Base-by-base conservation (phyloP, 1,140 invertebrate genomes). In the Rhynchophorus ferrugineus region DNA sequence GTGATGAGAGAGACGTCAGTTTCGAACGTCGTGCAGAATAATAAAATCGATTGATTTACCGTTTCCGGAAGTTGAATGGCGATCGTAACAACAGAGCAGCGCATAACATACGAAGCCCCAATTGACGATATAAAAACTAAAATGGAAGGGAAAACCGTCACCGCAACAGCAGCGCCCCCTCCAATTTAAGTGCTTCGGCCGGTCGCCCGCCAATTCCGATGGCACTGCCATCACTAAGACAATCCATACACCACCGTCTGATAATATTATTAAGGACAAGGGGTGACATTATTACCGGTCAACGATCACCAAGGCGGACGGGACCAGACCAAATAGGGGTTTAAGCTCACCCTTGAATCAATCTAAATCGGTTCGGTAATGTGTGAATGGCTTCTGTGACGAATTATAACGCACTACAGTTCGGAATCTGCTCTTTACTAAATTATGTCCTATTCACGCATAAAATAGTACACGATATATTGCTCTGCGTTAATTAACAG, bases 61-160 rank as follows among this genome's bases (percentile, higher is more conserved):
- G 29, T 38, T 19, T 49, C 41, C 53, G 53, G 53, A 55, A 55
- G 47, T 44, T 38, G 47, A 56, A 56, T 49, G 49, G 56, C 49
- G 47, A 45, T 54, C 49, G 56, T 45, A 49, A 58, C 50, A 54
- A 48, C 39, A 22, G 19, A 39, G 29, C 33, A 42, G 50, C 44
- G 3, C 22, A 45, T 46, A 48, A 54, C 48, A 50, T 50, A 37
- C 45, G 48, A 49, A 29, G 51, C 50, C 56, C 56, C 57, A 58
- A 60, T 60, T 35, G 50, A 36, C 35, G 47, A 62, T 60, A 62
- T 60, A 62, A 62, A 62, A 62, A 60, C 54, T 54, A 39, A 46
- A 56, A 60, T 58, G 53, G 58, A 60, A 52, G 56, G 61, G n/a
- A 60, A 62, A 62, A 47, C 49, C 56, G 56, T 58, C 48, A 50